Evolutionary conservation across 1,140 invertebrate species (phyloP).

Genomic region (Anoplophora glabripennis): DNA sequence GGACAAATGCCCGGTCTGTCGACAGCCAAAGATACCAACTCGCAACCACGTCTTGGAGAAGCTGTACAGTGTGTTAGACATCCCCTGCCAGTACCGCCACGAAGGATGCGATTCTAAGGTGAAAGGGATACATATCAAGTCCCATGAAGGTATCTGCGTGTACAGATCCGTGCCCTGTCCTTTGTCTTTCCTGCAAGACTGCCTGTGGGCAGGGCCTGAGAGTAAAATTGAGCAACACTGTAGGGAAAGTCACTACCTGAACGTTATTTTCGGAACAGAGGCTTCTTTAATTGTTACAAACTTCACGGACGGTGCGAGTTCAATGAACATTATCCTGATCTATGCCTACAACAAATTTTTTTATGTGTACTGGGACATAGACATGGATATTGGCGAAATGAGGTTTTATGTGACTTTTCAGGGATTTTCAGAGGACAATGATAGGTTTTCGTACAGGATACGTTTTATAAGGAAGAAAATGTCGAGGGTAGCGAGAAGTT

Average conservation of each 20-base stretch:
- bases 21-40: neutral
- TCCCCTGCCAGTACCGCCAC: neutral
- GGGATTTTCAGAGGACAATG: neutral
- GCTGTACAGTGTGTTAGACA: neutral
- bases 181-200: neutral
- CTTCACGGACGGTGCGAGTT: neutral
- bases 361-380: neutral
- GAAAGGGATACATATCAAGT: neutral
- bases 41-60: neutral
- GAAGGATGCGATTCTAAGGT: neutral
- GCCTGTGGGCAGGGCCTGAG: neutral
- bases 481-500: neutral
- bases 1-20: conserved; percentile 1
- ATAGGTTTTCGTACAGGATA: neutral
- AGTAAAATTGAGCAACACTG: neutral
- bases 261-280: neutral
- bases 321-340: neutral
- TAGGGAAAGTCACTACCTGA: neutral
- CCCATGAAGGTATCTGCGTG: neutral
- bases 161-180: neutral
- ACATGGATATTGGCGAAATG: neutral
- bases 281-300: neutral
- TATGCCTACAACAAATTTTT: neutral
- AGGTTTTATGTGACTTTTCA: neutral
- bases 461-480: neutral